A percentile compares a stretch with the other conserved stretches of the same genome.
Evolutionary conservation across 2,113 vertebrate species (phyloP).

Genomic region (Ovibos moschatus): DNA sequence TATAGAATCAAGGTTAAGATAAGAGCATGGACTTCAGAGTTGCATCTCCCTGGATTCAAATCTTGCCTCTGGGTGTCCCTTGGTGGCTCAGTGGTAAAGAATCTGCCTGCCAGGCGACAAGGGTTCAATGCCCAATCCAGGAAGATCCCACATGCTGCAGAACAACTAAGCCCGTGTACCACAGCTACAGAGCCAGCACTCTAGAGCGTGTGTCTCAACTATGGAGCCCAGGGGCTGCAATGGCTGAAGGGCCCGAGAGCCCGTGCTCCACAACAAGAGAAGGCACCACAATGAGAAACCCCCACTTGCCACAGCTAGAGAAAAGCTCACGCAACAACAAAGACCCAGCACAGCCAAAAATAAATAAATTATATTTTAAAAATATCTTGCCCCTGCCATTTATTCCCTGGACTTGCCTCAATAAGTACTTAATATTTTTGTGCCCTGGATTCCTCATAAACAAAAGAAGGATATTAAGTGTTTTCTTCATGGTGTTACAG

Average conservation of each 20-base stretch:
- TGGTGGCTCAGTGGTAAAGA: neutral
- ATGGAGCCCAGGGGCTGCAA: neutral
- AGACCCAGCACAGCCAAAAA: neutral
- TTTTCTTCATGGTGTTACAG: neutral
- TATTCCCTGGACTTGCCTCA: neutral
- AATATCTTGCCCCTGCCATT: neutral
- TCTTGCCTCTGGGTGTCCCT: neutral
- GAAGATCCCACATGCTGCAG: neutral
- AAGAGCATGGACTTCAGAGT: neutral
- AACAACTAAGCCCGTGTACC: neutral
- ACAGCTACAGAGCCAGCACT: neutral
- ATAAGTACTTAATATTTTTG: neutral
- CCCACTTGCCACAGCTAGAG: neutral
- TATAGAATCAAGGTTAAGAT: neutral
- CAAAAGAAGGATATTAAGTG: neutral
- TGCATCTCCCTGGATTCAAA: neutral
- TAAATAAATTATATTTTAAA: neutral
- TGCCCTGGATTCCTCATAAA: neutral
- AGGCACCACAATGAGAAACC: neutral
- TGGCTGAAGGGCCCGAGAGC: rapidly evolving
- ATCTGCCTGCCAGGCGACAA: neutral
- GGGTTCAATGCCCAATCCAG: neutral
- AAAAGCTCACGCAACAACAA: neutral
- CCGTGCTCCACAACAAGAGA: neutral
- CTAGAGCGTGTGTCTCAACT: neutral